Evolutionary conservation across 2,888 invertebrate species (phyloP), one percentile per base, ranked within the genome.

Genomic region (Pachliopta kotzebuea): DNA sequence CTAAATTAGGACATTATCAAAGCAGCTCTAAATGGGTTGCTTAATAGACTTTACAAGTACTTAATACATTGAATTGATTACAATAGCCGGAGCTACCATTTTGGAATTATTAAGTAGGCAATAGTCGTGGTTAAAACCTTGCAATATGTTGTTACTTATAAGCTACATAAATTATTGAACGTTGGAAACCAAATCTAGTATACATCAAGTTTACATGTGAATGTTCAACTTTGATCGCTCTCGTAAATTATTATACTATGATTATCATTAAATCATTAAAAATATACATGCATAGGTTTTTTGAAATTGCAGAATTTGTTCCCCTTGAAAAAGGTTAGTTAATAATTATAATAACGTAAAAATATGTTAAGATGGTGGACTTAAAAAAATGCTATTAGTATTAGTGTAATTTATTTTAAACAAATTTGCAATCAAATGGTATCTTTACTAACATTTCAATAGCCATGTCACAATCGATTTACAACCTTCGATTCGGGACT

Each of bases 21-120:
- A 56, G 52, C 56, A 24, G 42, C 29, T 56, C 21, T 60, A 64
- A 64, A 64, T 42, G 56, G 60, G 23, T 56, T 60, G 56, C 60
- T 64, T 56, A 64, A 64, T 65, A 61, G 53, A 61, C 56, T 63
- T 52, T 56, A 57, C 60, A 57, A 57, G 60, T 61, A 65, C 53
- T 65, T 60, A 52, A 64, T 64, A 65, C 56, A 65, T 65, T 57
- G 57, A 60, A 61, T 65, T 65, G 60, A 65, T 57, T 65, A 65
- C 60, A 65, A 61, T 65, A 45, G 37, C 21, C 29, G 18, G 52
- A 29, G 56, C 65, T 61, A 57, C 65, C 65, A 65, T 65, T 61
- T 65, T 53, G 42, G 65, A 60, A 61, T 61, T 65, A 57, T 65
- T 65, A 57, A 60, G 60, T 60, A 26, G 23, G 55, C 26, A 37